Evolutionary conservation across 2,113 vertebrate species (phyloP), one percentile per base, ranked within the genome.

Genomic region (Coryphaenoides rupestris): DNA sequence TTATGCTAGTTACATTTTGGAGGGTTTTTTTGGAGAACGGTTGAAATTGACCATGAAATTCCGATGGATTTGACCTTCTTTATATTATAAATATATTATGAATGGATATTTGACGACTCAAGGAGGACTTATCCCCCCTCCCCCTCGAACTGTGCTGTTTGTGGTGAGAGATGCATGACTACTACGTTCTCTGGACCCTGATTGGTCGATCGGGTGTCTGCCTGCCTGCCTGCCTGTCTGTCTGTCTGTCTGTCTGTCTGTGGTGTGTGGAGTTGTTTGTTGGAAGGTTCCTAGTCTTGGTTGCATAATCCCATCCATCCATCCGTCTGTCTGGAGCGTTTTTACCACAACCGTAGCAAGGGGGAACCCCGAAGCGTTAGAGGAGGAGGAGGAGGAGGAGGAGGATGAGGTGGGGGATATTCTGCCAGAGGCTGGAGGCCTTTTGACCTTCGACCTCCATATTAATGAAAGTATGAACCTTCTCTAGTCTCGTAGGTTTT

Each of bases 81-180:
- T n/a, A 22, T 4, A 47, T 56, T 21, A 60, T 61, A 74, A 19
- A 52, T 47, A 68, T 40, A 65, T 65, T 64, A 62, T 58, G 0
- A 60, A 56, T 12, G 63, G 46, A 62, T 61, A 49, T 50, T 24
- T 61, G 26, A 55, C 45, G 14, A 49, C 47, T 17, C 5, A 16
- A 23, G 22, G 12, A 21, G 52, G 33, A 4, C 61, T 70, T 57
- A 68, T 71, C 69, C 21, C 19, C 49, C n/a, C n/a, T n/a, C n/a
- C n/a, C n/a, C n/a, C n/a, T n/a, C n/a, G n/a, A 19, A 49, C 60
- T 69, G 63, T 75, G 70, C 65, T 50, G 33, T 40, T 74, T 69
- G 58, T 71, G 52, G 58, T 71, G 52, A 53, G 70, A 70, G 56
- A 46, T 82, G 73, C 69, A 80, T 80, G 80, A 17, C 47, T 16